phyloP scores from a whole-genome alignment of 2,797 vertebrate genomes.

The Delichon dasypus region DNA sequence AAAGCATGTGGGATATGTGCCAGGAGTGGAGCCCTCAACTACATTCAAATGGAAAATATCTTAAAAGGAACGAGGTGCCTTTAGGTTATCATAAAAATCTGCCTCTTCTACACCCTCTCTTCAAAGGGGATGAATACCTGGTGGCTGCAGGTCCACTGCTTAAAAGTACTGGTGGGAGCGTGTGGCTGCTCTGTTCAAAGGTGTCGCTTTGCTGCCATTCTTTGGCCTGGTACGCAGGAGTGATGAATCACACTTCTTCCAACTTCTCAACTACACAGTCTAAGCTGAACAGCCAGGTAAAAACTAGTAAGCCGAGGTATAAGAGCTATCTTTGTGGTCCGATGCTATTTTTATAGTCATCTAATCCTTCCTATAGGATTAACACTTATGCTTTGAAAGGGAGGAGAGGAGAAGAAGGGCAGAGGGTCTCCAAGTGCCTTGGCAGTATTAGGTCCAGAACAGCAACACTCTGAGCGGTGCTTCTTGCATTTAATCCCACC shows the following conservation, averaged over 20 bases:
- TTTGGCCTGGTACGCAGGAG: not conserved
- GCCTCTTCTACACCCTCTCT: not conserved
- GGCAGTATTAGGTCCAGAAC: not conserved
- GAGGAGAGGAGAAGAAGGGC: not conserved
- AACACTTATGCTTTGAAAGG: not conserved
- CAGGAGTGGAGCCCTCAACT: not conserved
- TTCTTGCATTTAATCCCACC: not conserved
- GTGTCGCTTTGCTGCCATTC: not conserved
- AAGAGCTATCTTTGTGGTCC: not conserved
- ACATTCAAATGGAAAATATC: not conserved
- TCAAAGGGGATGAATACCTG: not conserved
- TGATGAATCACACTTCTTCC: not conserved
- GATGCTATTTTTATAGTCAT: constrained; percentile 15
- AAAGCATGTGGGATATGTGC: not conserved
- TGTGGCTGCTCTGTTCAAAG: not conserved
- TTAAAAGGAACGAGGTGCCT: not conserved
- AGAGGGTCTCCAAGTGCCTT: not conserved
- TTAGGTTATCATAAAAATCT: not conserved
- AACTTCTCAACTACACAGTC: not conserved
- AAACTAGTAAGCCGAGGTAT: not conserved
- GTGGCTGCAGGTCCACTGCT: not conserved
- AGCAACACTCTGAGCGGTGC: not conserved
- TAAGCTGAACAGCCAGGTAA: not conserved
- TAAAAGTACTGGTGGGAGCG: not conserved
- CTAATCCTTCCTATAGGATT: constrained; percentile 50